phyloP scores from a whole-genome alignment of 2,888 invertebrate genomes.

The Hirtodrosophila confusa region DNA sequence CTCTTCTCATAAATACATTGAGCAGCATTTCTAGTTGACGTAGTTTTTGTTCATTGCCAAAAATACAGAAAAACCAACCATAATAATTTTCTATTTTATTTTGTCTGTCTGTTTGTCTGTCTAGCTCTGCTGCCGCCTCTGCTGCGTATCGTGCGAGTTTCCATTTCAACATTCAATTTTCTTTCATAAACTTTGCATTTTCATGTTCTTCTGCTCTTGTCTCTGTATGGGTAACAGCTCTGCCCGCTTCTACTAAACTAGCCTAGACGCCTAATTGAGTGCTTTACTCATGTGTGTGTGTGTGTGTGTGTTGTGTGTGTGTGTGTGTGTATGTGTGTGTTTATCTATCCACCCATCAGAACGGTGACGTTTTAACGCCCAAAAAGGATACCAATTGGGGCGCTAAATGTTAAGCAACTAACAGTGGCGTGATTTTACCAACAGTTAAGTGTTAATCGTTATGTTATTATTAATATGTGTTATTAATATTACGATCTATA shows the following conservation, averaged over 20 bases:
- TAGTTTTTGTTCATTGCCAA: conserved; percentile 81
- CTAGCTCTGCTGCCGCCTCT: neutral
- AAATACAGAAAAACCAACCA: conserved; percentile 66
- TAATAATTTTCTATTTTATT: conserved; percentile 18
- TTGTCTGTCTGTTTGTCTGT: conserved; percentile 20
- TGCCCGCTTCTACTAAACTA: conserved; percentile 17
- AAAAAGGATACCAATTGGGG: conserved; percentile 1
- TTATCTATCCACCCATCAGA: neutral
- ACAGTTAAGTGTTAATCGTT: too few relatives aligned
- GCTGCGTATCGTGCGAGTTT: conserved; percentile 63
- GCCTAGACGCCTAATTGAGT: conserved; percentile 65
- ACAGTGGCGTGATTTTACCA: too few relatives aligned
- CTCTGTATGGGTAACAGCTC: conserved; percentile 11
- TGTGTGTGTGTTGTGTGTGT: neutral
- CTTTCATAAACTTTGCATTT: conserved; percentile 73
- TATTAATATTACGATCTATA: too few relatives aligned
- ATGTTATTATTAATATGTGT: too few relatives aligned
- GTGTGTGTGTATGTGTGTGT: conserved; percentile 3
- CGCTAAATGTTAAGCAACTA: conserved; percentile 8
- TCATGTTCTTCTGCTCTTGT: conserved; percentile 23
- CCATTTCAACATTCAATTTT: conserved; percentile 77
- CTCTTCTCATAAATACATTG: conserved; percentile 67
- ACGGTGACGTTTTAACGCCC: conserved; percentile 39
- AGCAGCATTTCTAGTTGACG: conserved; percentile 66
- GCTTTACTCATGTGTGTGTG: conserved; percentile 25